Conservation (phyloP, 1,140 invertebrate genomes). For the Nephotettix cincticeps region DNA sequence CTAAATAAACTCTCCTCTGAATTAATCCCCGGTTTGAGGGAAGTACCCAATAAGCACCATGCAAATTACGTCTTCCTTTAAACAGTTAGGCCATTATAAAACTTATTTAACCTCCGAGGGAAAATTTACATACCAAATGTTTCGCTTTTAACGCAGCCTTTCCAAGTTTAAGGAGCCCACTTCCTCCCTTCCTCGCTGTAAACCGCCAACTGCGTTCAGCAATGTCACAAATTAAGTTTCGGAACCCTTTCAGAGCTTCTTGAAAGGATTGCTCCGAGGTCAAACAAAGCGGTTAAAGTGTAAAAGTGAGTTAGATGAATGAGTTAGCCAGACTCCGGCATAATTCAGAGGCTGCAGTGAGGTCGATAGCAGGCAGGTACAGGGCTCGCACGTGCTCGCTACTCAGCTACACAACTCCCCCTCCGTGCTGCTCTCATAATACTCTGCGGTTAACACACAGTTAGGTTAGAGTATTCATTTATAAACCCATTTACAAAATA, state of each 20-base stretch:
- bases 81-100: background rate
- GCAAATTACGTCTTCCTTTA: background rate
- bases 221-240: background rate
- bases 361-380: background rate
- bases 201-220: background rate
- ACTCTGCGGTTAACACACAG: too few species aligned
- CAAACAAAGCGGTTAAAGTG: background rate
- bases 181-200: background rate
- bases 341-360: background rate
- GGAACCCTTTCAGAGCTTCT: conserved; percentile 6
- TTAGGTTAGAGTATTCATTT: too few species aligned
- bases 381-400: background rate
- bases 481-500: too few species aligned
- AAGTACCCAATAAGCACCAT: background rate
- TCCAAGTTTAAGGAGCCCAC: background rate
- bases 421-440: too few species aligned
- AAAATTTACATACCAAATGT: conserved; percentile 10
- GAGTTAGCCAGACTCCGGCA: background rate
- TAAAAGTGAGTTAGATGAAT: background rate
- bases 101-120: background rate
- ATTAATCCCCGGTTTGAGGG: too few species aligned
- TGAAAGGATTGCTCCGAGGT: background rate
- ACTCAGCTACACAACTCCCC: too few species aligned
- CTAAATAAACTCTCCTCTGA: too few species aligned
- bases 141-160: background rate